Evolutionary conservation across 2,113 vertebrate genomes (phyloP).

Genomic region (Istiophorus platypterus): DNA sequence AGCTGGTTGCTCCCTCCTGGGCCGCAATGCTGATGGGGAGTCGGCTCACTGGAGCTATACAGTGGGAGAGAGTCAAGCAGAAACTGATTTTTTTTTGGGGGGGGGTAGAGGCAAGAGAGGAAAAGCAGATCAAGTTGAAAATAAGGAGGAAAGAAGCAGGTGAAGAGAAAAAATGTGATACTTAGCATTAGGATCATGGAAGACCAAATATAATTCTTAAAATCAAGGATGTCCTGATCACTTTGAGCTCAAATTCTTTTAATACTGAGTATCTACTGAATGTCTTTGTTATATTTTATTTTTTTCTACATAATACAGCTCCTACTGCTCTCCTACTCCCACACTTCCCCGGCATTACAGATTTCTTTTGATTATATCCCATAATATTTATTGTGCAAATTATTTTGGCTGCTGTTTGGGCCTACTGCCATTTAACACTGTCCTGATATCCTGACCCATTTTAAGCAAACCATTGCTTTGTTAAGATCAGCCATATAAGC

Average conservation of each 20-base stretch:
- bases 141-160: constrained; percentile 28
- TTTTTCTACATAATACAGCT: background rate
- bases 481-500: background rate
- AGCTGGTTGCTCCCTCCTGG: constrained; percentile 79
- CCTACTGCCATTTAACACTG: background rate
- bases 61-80: constrained; percentile 55
- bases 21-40: constrained; percentile 70
- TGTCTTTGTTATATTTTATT: background rate
- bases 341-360: background rate
- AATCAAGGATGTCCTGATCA: background rate
- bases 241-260: background rate
- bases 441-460: too few species aligned
- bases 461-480: background rate
- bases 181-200: background rate
- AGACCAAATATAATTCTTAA: background rate
- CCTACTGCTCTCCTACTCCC: background rate
- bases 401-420: background rate
- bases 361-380: background rate
- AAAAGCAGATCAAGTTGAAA: constrained; percentile 51
- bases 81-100: constrained; percentile 7
- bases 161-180: constrained; percentile 34
- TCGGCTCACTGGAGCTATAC: constrained; percentile 74
- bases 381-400: constrained; percentile 1
- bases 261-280: background rate
- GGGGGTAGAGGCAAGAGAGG: constrained; percentile 10